A percentile compares a stretch with the other conserved stretches of the same genome.
These are phyloP conservation scores for Chloropsis hardwickii DNA, from an alignment of 2,113 vertebrate species.

Conservation along the genomic window DNA sequence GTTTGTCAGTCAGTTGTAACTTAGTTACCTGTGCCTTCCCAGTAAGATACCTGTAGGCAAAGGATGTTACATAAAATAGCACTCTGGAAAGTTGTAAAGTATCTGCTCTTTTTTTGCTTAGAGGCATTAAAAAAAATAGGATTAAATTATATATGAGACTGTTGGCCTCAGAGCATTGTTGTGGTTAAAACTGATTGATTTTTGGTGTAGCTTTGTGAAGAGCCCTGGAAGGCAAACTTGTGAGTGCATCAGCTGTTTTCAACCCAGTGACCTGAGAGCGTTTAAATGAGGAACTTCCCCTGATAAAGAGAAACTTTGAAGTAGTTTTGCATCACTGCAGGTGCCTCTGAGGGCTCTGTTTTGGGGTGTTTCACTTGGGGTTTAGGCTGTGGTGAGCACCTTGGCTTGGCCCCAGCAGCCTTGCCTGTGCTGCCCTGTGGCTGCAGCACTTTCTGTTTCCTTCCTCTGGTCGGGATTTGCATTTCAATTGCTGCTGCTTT, in stretches of 20 bases:
- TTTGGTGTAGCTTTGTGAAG: not conserved
- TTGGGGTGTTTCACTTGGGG: not conserved
- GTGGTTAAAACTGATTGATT: not conserved
- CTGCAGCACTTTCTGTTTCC: not conserved
- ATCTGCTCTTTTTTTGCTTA: not conserved
- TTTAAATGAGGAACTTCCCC: not conserved
- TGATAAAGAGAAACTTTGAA: fast-evolving
- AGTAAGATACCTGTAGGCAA: not conserved
- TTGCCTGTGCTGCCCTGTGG: not conserved
- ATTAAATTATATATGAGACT: not conserved
- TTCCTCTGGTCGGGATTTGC: not conserved
- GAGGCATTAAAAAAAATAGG: too few relatives aligned
- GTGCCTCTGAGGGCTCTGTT: not conserved
- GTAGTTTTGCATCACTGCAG: not conserved
- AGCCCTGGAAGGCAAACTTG: not conserved
- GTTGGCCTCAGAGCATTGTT: not conserved
- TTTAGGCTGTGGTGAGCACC: fast-evolving
- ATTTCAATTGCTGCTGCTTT: not conserved
- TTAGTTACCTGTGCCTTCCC: not conserved
- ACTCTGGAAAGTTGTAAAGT: not conserved
- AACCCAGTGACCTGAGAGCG: not conserved
- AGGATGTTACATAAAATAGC: not conserved
- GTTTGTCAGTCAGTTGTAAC: not conserved
- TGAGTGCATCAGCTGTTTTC: not conserved
- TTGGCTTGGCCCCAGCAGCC: not conserved